Base-by-base conservation (phyloP, 2,888 invertebrate genomes). In the Dicycla oo region DNA sequence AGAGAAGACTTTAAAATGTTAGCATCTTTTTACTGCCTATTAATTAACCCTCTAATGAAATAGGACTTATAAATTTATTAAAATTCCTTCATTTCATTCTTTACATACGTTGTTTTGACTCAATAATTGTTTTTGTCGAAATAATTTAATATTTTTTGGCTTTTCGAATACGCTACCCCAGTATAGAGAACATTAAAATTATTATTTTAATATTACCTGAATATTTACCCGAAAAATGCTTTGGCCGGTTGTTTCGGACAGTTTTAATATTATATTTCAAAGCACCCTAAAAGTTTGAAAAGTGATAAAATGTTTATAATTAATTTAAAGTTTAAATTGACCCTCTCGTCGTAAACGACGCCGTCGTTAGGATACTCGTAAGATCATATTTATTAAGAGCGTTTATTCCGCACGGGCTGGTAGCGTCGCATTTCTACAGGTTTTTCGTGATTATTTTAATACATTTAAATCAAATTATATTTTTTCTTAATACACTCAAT, bases 81-180 rank as follows among this genome's bases (percentile, higher is more conserved):
- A 54, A 18, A 38, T 47, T 47, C 2, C 1, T 54, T 30, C 23
- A 40, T n/a, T 66, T 56, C 1, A n/a, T n/a, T n/a, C n/a, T n/a
- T n/a, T n/a, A 30, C 20, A 40, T 20, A n/a, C 1, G 11, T 54
- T 57, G 20, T 43, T 23, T 18, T 68, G 2, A 49, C 26, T 64
- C n/a, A n/a, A n/a, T n/a, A n/a, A n/a, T n/a, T n/a, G n/a, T n/a
- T 18, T 61, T 26, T 43, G 40, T 23, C n/a, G 11, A 47, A 69
- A 47, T 51, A 60, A 13, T 47, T 49, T 43, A 51, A 49, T 15
- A 15, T 30, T 65, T 65, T 73, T 78, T 73, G 65, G 73, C 7
- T 63, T 82, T 65, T 30, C 40, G 68, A 78, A 63, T 66, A 73
- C 23, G 5, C 26, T 51, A 65, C 38, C 53, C 26, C 5, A 30